Percentiles rank a stretch among this genome's conserved stretches.
These are phyloP conservation scores for Lophotriccus pileatus DNA, from an alignment of 2,797 vertebrate species.

Conservation along the genomic window DNA sequence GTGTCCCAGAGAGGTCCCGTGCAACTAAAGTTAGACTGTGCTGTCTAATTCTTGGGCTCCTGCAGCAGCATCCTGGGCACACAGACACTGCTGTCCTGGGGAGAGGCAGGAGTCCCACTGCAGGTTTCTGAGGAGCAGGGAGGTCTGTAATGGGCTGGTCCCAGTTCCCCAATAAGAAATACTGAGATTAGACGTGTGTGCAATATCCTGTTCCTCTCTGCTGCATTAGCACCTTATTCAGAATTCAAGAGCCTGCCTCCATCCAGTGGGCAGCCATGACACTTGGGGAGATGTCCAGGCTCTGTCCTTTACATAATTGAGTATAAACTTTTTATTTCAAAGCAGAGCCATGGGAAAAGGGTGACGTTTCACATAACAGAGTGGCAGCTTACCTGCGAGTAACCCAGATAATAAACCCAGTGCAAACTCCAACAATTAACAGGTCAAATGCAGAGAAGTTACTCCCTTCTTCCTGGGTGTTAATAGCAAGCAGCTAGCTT, in stretches of 20 bases:
- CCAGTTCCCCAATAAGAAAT: neutral
- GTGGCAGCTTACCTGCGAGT: neutral
- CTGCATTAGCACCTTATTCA: neutral
- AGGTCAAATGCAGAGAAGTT: neutral
- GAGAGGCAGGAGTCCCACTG: neutral
- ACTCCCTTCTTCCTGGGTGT: neutral
- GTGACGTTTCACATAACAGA: neutral
- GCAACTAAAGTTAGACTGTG: neutral
- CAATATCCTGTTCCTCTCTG: neutral
- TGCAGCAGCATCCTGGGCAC: neutral
- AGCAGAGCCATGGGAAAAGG: neutral
- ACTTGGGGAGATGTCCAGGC: neutral
- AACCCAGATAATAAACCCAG: neutral
- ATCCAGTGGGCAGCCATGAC: neutral
- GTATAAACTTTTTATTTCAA: neutral
- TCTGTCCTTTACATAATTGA: neutral
- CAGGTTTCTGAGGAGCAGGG: neutral
- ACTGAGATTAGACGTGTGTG: neutral
- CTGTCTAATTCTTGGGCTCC: neutral
- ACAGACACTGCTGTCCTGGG: fast-evolving
- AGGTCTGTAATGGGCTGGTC: neutral
- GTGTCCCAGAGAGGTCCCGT: neutral
- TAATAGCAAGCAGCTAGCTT: conserved; percentile 7
- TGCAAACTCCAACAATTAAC: neutral
- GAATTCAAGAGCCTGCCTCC: neutral